These are phyloP conservation scores for Leucoma salicis DNA, from an alignment of 2,888 invertebrate genomes.

Conservation along the genomic window DNA sequence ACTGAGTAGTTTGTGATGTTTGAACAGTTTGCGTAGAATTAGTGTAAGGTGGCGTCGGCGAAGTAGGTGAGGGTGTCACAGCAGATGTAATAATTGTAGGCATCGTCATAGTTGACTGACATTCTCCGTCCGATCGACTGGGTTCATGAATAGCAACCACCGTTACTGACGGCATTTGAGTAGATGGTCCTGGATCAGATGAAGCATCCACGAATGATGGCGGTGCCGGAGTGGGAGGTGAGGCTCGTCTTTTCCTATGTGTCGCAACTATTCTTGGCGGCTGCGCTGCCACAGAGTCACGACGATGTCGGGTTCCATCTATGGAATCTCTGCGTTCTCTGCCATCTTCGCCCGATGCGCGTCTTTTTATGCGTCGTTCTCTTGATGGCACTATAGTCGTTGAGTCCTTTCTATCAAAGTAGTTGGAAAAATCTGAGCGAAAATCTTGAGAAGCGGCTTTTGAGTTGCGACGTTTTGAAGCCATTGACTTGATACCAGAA, in stretches of 20 bases:
- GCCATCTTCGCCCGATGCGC: conserved; percentile 84
- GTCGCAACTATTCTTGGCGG: conserved; percentile 85
- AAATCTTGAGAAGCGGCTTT: conserved; percentile 85
- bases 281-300: conserved; percentile 85
- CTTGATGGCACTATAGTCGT: conserved; percentile 74
- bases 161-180: conserved; percentile 70
- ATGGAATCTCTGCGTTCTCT: conserved; percentile 85
- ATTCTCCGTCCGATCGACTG: conserved; percentile 83
- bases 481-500: conserved; percentile 90
- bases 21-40: conserved; percentile 53
- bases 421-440: conserved; percentile 86
- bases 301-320: conserved; percentile 85
- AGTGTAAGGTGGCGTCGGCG: conserved; percentile 82
- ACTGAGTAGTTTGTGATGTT: conserved; percentile 48
- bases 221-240: conserved; percentile 67
- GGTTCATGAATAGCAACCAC: conserved; percentile 74
- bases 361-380: conserved; percentile 74
- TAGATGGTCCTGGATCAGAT: conserved; percentile 85
- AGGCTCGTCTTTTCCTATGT: conserved; percentile 79
- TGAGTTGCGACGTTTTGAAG: conserved; percentile 88
- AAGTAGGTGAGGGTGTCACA: conserved; percentile 91
- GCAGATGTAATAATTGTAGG: conserved; percentile 92
- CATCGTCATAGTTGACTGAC: conserved; percentile 79
- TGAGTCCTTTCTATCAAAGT: conserved; percentile 86
- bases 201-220: conserved; percentile 82